Base-by-base conservation (phyloP, 37 sponge, comb jelly and placozoan species). In the Chondrilla cf. caribensis region DNA sequence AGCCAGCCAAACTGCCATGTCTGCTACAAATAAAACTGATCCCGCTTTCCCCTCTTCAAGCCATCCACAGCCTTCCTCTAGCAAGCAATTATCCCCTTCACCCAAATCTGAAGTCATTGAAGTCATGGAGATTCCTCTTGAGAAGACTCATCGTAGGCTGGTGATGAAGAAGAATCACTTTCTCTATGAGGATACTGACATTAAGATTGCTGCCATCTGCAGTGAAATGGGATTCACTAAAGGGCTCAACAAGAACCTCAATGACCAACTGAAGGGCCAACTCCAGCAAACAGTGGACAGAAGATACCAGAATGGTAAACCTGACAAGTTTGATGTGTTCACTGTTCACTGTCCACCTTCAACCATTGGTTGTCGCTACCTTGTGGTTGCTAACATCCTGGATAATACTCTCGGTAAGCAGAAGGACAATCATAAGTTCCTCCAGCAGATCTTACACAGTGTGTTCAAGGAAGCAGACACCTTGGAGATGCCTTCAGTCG, bases 401-500 rank as follows among this genome's bases (percentile, higher is more conserved):
- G 76, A 73, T 43, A 3, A 43, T 24, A 36, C 76, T n/a, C 43
- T 73, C 40, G 76, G 76, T 17, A 73, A 32, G 22, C 44, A 37
- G 18, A 32, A 73, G 8, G 76, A 73, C 17, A 38, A 7, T 24
- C 76, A 40, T 1, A 73, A 73, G 44, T 24, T 3, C 44, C 76
- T 73, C 42, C 76, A 73, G 25, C 76, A 73, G 76, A 42, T 73
- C 76, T 42, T 73, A n/a, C 76, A 73, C 15, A 37, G 38, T 43
- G 76, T 73, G 76, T 73, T 32, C 76, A 37, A 73, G 76, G 76
- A 73, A 40, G 76, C 76, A 43, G 76, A 73, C 76, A 73, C 76
- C 24, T 39, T 73, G 76, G 76, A 73, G 44, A 73, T 73, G 76
- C 76, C 76, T 25, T 40, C 43, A 25, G 76, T 73, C 22, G 76